Percentiles rank a stretch among this genome's conserved stretches.
These are phyloP conservation scores for Leptodactylus fuscus DNA, from an alignment of 2,113 vertebrate genomes.

Conservation along the genomic window DNA sequence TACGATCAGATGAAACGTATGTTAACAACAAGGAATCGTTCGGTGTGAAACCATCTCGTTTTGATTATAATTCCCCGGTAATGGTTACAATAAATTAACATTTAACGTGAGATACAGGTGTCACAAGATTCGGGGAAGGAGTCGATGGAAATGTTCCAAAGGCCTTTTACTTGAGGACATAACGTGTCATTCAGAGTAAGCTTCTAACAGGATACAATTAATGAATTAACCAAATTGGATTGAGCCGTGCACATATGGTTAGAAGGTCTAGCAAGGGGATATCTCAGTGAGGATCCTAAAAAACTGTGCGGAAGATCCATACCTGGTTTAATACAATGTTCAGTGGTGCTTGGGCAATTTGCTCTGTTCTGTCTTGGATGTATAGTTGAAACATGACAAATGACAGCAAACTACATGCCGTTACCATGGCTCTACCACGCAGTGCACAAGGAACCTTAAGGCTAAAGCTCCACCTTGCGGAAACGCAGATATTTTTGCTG, in stretches of 20 bases:
- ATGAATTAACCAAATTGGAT: not conserved
- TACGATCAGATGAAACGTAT: constrained; percentile 62
- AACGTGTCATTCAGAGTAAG: not conserved
- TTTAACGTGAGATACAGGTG: constrained; percentile 19
- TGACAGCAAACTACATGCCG: no score
- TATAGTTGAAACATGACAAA: no score
- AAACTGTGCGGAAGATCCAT: no score
- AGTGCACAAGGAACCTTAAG: no score
- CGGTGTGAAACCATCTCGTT: constrained; percentile 20
- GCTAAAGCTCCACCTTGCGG: no score
- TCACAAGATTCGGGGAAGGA: not conserved
- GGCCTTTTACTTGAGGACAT: not conserved
- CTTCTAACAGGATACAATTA: not conserved
- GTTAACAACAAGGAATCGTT: constrained; percentile 61
- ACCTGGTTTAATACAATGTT: no score
- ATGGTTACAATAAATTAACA: constrained; percentile 31
- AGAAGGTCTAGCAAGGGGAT: not conserved
- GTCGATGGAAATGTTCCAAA: not conserved
- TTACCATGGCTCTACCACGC: no score
- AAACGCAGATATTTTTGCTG: no score
- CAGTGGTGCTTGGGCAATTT: no score
- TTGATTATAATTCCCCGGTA: constrained; percentile 38
- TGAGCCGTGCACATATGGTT: not conserved
- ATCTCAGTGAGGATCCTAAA: no score
- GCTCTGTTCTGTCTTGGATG: no score